phyloP scores from a whole-genome alignment of 1,140 invertebrate species.

The Scaptomyza montana region DNA sequence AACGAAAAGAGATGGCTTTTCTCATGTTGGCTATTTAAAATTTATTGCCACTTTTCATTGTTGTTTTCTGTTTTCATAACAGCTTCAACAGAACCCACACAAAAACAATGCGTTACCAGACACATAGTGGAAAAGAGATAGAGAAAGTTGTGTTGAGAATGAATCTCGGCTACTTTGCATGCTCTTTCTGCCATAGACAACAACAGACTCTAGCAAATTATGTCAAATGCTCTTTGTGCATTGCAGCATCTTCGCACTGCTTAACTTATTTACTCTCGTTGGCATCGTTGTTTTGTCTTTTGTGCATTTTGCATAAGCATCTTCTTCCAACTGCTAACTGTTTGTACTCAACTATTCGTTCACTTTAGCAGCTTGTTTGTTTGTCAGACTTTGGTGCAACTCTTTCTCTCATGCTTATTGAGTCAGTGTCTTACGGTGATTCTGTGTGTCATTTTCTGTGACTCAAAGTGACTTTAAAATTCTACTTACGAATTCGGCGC shows the following conservation, averaged over 20 bases:
- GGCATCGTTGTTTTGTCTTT: not conserved
- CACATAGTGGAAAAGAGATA: constrained; percentile 1
- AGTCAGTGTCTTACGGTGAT: not conserved
- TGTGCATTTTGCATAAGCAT: constrained; percentile 8
- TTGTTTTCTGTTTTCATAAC: constrained; percentile 57
- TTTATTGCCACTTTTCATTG: constrained; percentile 57
- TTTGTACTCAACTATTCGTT: constrained; percentile 30
- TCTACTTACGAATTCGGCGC: constrained; percentile 38
- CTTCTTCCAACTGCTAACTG: constrained; percentile 12
- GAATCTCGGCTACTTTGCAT: constrained; percentile 41
- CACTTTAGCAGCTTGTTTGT: constrained; percentile 43
- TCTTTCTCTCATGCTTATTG: constrained; percentile 1
- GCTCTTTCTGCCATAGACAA: constrained; percentile 13
- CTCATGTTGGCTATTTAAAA: constrained; percentile 53
- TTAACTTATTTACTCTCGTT: constrained; percentile 49
- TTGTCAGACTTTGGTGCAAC: constrained; percentile 33
- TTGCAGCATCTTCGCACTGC: constrained; percentile 26
- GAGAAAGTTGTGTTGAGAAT: constrained; percentile 1
- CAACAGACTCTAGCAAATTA: constrained; percentile 44
- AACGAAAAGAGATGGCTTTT: not conserved
- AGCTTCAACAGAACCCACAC: constrained; percentile 27
- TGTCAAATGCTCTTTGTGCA: constrained; percentile 56
- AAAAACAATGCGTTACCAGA: not conserved
- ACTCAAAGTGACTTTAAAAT: constrained; percentile 22
- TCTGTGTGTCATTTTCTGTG: not conserved